Evolutionary conservation across 2,888 invertebrate genomes (phyloP), one percentile per base, ranked within the genome.

Genomic region (Polymixis flavicincta): DNA sequence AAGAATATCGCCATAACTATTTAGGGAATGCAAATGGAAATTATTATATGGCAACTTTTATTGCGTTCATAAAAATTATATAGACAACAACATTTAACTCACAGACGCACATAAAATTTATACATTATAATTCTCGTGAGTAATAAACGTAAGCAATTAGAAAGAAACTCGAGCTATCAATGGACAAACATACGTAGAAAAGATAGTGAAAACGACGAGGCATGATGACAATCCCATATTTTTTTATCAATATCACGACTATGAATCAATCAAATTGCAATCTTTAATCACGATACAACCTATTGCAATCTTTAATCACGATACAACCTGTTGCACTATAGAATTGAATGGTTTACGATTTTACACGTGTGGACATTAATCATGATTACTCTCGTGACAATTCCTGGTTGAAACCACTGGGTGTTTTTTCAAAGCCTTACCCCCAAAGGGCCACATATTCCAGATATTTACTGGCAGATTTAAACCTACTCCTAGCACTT

Each of bases 291-390:
- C n/a, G 57, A 59, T 50, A 52, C n/a, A 57, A 42, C 8, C 14
- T 57, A 42, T 42, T 73, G n/a, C 9, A 54, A 74, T 57, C 48
- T 50, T 55, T 13, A 64, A 28, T 55, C 57, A 50, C n/a, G 57
- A 59, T 50, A 52, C n/a, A 57, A 42, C 8, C 14, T 57, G 50
- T 42, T 73, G n/a, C 9, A 54, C 11, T 57, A 55, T n/a, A 13
- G 25, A 55, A 6, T 5, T 11, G 25, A 55, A 55, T n/a, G 54
- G 14, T 55, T 25, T 5, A n/a, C n/a, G 25, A 3, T 14, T 32
- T 28, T 5, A 13, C 37, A 48, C 48, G 17, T 48, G 71, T 48
- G 1, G 8, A 48, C 2, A 25, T 50, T 17, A 42, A 59, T 59
- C 17, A 50, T n/a, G 13, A 50, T 42, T 59, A 2, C 22, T 48